phyloP scores from a whole-genome alignment of 2,797 vertebrate genomes.

The Oryzias dopingdopingensis region DNA sequence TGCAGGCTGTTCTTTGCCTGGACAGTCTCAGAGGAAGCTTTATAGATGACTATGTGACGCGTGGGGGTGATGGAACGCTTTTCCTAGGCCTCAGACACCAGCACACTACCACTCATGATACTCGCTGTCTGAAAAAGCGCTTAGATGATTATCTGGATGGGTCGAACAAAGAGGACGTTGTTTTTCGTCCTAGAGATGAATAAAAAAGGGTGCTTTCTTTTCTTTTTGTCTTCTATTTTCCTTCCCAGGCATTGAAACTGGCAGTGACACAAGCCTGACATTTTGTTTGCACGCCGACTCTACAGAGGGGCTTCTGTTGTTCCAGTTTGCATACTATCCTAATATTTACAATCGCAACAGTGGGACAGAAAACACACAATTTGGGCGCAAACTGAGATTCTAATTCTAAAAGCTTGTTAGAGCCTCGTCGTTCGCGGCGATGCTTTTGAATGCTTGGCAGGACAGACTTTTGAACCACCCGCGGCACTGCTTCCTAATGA shows the following conservation, averaged over 20 bases:
- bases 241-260: slow-evolving; percentile 39
- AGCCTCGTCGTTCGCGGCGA: slow-evolving; percentile 29
- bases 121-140: slow-evolving; percentile 20
- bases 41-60: slow-evolving; percentile 27
- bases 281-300: slow-evolving; percentile 33
- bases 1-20: slow-evolving; percentile 41
- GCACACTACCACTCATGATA: slow-evolving; percentile 34
- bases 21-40: slow-evolving; percentile 36
- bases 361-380: slow-evolving; percentile 54
- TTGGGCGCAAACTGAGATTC: slow-evolving; percentile 36
- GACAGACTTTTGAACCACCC: slow-evolving; percentile 45
- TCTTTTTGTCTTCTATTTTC: slow-evolving; percentile 25
- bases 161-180: slow-evolving; percentile 52
- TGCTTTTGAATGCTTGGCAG: slow-evolving; percentile 43
- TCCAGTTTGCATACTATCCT: slow-evolving; percentile 24
- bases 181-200: slow-evolving; percentile 8
- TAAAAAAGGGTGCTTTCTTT: neutral
- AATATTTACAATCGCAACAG: slow-evolving; percentile 72
- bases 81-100: slow-evolving; percentile 35
- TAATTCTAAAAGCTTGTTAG: slow-evolving; percentile 32
- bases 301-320: slow-evolving; percentile 66
- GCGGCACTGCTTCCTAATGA: slow-evolving; percentile 56
- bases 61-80: slow-evolving; percentile 36
- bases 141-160: slow-evolving; percentile 42
- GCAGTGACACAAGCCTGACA: slow-evolving; percentile 48